A percentile compares a stretch with the other conserved stretches of the same genome.
Conservation (phyloP, 2,888 invertebrate species). For the Mesochorus sp. region DNA sequence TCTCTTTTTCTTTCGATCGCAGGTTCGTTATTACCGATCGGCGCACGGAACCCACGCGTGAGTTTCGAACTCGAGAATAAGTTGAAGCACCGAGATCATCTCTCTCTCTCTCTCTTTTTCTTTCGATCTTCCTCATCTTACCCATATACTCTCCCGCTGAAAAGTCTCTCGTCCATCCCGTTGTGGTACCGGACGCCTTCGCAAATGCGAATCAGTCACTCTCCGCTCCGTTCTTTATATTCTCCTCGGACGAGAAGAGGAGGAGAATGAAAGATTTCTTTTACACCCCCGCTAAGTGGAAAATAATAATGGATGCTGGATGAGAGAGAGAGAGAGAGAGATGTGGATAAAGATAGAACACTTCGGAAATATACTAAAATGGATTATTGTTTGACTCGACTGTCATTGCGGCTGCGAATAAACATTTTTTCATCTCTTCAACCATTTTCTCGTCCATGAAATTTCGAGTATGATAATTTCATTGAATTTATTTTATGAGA, state of each 20-base stretch:
- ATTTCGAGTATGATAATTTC: background rate
- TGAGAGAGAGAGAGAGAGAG: background rate
- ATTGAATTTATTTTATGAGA: background rate
- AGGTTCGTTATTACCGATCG: constrained; percentile 59
- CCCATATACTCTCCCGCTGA: background rate
- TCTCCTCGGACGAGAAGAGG: background rate
- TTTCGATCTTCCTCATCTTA: constrained; percentile 19
- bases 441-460: background rate
- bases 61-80: constrained; percentile 24
- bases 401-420: background rate
- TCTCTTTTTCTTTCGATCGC: constrained; percentile 28
- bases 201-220: constrained; percentile 56
- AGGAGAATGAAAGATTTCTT: constrained; percentile 16
- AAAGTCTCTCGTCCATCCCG: constrained; percentile 9
- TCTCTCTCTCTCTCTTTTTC: background rate
- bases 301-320: constrained; percentile 46
- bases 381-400: constrained; percentile 9
- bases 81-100: constrained; percentile 32
- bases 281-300: constrained; percentile 60
- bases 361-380: constrained; percentile 23
- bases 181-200: constrained; percentile 53
- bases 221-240: constrained; percentile 24
- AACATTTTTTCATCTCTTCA: background rate
- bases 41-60: constrained; percentile 55
- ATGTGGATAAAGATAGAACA: constrained; percentile 11